Percentiles rank a stretch among this genome's conserved stretches.
Evolutionary conservation across 2,888 invertebrate species (phyloP).

Genomic region (Volucella inflata): DNA sequence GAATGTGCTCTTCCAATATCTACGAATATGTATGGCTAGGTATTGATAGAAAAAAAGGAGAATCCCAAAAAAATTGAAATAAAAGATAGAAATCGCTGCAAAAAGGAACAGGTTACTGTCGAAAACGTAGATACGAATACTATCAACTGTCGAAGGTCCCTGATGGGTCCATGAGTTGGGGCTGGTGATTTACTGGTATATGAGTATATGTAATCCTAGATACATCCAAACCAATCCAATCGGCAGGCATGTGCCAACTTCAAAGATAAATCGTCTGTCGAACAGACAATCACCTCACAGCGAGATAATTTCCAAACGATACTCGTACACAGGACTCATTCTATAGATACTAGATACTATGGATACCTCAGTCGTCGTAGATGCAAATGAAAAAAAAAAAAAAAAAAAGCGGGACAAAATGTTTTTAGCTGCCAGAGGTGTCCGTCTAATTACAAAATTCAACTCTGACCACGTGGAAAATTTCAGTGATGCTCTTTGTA

Average conservation of each 20-base stretch:
- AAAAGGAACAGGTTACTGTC: constrained; percentile 1
- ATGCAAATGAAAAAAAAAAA: no score
- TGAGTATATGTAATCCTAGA: neutral
- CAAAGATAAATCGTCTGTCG: constrained; percentile 56
- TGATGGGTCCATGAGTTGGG: constrained; percentile 12
- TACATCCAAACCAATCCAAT: constrained; percentile 50
- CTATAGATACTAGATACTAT: constrained; percentile 28
- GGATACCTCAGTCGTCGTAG: neutral
- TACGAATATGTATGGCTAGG: neutral
- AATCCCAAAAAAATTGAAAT: neutral
- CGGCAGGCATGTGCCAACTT: constrained; percentile 57
- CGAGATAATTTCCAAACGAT: constrained; percentile 39
- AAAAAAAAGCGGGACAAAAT: no score
- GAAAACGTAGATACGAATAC: no score
- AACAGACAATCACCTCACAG: constrained; percentile 55
- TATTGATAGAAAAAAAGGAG: constrained; percentile 2
- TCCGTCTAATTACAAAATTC: constrained; percentile 73
- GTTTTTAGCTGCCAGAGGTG: constrained; percentile 49
- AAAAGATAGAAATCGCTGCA: constrained; percentile 27
- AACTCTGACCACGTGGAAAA: constrained; percentile 69
- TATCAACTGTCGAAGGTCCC: constrained; percentile 47
- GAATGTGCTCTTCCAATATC: constrained; percentile 11
- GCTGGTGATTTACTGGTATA: constrained; percentile 62
- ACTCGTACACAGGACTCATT: neutral
- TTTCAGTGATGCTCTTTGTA: constrained; percentile 55